Evolutionary conservation across 2,797 vertebrate species (phyloP).

Genomic region (Microctenopoma stevenorrisi): DNA sequence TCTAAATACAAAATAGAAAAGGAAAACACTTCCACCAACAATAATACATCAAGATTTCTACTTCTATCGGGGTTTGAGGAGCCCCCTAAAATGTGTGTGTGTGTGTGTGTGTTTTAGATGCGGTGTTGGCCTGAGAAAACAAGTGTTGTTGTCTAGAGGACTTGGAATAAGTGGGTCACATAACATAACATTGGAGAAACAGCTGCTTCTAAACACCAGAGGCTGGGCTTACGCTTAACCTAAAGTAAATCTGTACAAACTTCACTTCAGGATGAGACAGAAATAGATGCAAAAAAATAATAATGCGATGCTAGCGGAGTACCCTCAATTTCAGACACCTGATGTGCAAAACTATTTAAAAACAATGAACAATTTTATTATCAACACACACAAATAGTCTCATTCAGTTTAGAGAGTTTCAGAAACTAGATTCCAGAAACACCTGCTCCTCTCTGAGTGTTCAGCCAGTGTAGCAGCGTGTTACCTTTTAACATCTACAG

Average conservation of each 20-base stretch:
- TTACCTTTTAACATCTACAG: no score
- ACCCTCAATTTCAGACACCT: no score
- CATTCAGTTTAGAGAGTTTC: no score
- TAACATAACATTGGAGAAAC: conserved; percentile 53
- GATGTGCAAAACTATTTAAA: conserved; percentile 6
- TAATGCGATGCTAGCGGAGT: not conserved
- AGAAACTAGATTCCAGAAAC: no score
- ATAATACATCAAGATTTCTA: conserved; percentile 33
- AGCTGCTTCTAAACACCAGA: conserved; percentile 54
- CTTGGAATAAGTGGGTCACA: conserved; percentile 59
- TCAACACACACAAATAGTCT: conserved; percentile 6
- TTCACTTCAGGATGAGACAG: conserved; percentile 5
- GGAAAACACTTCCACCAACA: conserved; percentile 30
- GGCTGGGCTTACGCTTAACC: conserved; percentile 28
- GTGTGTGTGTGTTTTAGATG: conserved; percentile 28
- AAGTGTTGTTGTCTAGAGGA: conserved; percentile 53
- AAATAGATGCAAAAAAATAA: conserved; percentile 26
- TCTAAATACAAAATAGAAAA: not conserved
- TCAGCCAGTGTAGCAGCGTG: no score
- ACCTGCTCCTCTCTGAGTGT: no score
- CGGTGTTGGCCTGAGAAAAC: conserved; percentile 50
- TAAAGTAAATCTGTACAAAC: conserved; percentile 35
- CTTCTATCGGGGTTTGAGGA: conserved; percentile 51
- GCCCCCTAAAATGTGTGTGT: conserved; percentile 18
- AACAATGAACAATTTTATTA: not conserved